These are phyloP conservation scores for Barnardius zonarius DNA, from an alignment of 2,113 vertebrate genomes.

Conservation along the genomic window DNA sequence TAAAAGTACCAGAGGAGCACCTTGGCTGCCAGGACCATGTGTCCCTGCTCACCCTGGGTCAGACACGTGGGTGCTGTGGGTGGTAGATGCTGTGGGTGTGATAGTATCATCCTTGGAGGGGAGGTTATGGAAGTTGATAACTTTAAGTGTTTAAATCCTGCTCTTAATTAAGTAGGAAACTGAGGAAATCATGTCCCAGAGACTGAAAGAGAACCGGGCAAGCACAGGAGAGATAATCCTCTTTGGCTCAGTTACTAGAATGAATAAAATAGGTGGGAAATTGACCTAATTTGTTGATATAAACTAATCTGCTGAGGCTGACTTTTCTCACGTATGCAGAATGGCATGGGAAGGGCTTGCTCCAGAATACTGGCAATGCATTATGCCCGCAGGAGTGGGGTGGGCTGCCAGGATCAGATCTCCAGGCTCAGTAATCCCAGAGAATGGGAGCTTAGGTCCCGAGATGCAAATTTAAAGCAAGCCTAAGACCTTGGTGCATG, in stretches of 20 bases:
- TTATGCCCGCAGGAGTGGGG: rapidly evolving
- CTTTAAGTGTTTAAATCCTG: neutral
- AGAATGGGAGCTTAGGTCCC: neutral
- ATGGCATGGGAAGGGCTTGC: neutral
- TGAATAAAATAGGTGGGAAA: neutral
- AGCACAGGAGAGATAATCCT: neutral
- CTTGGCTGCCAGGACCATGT: rapidly evolving
- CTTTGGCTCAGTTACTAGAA: neutral
- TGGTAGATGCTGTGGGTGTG: neutral
- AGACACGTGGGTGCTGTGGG: rapidly evolving
- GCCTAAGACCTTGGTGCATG: neutral
- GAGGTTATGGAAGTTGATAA: neutral
- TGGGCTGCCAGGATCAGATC: neutral
- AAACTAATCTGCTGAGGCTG: neutral
- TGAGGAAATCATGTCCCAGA: neutral
- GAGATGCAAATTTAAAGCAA: neutral
- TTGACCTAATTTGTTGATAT: neutral
- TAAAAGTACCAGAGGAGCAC: neutral
- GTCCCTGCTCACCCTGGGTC: neutral
- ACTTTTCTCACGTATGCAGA: neutral
- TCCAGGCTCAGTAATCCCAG: neutral
- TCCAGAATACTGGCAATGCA: neutral
- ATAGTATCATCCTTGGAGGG: neutral
- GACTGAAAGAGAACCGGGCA: neutral
- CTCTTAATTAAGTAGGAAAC: neutral